Evolutionary conservation across 2,797 vertebrate species (phyloP).

Genomic region (Rhinogobio ventralis): DNA sequence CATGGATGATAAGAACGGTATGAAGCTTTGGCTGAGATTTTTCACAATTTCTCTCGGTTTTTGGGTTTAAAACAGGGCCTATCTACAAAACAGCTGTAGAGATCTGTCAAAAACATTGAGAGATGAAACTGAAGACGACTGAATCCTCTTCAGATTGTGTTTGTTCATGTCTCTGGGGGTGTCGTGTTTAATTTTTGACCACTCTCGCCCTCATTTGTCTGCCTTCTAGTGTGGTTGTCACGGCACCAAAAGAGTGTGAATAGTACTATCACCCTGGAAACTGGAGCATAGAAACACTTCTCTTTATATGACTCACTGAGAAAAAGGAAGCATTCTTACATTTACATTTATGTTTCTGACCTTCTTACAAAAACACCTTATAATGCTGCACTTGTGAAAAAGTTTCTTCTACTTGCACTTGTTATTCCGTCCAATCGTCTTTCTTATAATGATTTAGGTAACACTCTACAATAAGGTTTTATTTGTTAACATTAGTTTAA

Average conservation of each 20-base stretch:
- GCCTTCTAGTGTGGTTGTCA: conserved; percentile 69
- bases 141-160: conserved; percentile 32
- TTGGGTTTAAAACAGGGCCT: background rate
- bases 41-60: background rate
- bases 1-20: conserved; percentile 17
- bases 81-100: conserved; percentile 17
- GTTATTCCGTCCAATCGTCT: background rate
- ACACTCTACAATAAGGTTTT: background rate
- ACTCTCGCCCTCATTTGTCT: conserved; percentile 64
- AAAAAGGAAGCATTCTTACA: conserved; percentile 35
- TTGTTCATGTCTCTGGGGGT: conserved; percentile 28
- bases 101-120: conserved; percentile 6
- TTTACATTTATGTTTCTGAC: conserved; percentile 18
- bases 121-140: conserved; percentile 19
- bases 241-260: conserved; percentile 71
- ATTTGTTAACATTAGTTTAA: background rate
- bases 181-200: conserved; percentile 61
- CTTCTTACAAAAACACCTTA: background rate
- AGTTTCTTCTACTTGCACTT: background rate
- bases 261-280: conserved; percentile 73
- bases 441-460: background rate
- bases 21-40: conserved; percentile 25
- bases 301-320: conserved; percentile 52
- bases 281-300: conserved; percentile 69
- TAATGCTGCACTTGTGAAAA: background rate